These are phyloP conservation scores for Antigone vipio DNA, from an alignment of 2,113 vertebrate genomes.

Conservation along the genomic window DNA sequence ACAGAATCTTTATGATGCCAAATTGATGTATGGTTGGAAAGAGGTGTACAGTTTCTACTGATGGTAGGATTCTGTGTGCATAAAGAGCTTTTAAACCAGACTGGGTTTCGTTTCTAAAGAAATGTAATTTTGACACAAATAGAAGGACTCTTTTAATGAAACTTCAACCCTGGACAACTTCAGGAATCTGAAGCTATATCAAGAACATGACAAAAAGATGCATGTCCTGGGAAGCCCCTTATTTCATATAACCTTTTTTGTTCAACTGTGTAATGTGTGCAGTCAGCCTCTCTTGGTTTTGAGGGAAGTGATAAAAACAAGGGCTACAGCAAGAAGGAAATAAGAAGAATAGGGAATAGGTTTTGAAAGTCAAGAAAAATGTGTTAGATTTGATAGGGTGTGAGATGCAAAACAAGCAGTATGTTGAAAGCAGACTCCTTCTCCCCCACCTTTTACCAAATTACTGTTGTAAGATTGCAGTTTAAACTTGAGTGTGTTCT, in stretches of 20 bases:
- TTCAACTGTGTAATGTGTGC: not conserved
- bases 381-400: not conserved
- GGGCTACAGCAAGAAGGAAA: not conserved
- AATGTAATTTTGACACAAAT: not conserved
- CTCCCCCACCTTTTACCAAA: accelerated
- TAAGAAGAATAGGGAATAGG: not conserved
- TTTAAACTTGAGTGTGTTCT: not conserved
- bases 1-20: not conserved
- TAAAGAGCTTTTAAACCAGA: not conserved
- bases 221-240: not conserved
- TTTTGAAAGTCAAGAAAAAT: not conserved
- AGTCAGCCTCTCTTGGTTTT: not conserved
- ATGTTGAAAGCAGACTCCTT: not conserved
- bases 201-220: not conserved
- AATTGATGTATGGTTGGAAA: not conserved
- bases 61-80: not conserved
- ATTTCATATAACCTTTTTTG: accelerated
- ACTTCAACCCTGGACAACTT: not conserved
- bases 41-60: not conserved
- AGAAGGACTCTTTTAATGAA: not conserved
- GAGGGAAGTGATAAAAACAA: not conserved
- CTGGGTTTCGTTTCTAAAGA: not conserved
- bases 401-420: not conserved
- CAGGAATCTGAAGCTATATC: not conserved
- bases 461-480: not conserved